Evolutionary conservation across 2,888 invertebrate species (phyloP), one percentile per base, ranked within the genome.

Genomic region (Trichopria drosophilae): DNA sequence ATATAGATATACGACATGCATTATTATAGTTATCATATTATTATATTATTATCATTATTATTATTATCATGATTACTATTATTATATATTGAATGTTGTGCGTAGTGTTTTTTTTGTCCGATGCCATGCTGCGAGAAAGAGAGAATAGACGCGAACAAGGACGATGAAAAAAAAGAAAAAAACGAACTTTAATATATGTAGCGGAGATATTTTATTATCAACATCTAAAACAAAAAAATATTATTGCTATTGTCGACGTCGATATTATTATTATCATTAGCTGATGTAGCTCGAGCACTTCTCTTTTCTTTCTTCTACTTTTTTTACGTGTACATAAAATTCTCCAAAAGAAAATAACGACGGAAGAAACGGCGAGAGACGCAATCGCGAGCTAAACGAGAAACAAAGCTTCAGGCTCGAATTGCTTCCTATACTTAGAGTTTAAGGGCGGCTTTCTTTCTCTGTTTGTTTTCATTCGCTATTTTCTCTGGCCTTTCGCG

Each of bases 11-110:
- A 63, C 58, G 58, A 64, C 58, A 58, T 59, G 62, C 63, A 68
- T 67, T 64, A 67, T 68, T 64, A 60, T 58, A 59, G 60, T 58
- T 63, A 55, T 67, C 58, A 61, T 58, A 65, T 54, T 53, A 64
- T 61, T 58, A 64, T 59, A 62, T 56, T 49, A 59, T 59, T 37
- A 58, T 54, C 54, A 61, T 59, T 42, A 61, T 64, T 61, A 63
- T 60, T 57, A 63, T 58, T 58, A 58, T 59, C 57, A 65, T 65
- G 62, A 62, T 63, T 55, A 66, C 66, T 65, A 59, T 55, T 40
- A 58, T 63, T 63, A 59, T 65, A 68, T 68, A 72, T 72, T 72
- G 61, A 71, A 71, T 72, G 72, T 74, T 73, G 73, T 73, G 70
- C 62, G 71, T 71, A 66, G 66, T 67, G 63, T 64, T 65, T 64